Evolutionary conservation across 2,113 vertebrate species (phyloP).

Genomic region (Chamaea fasciata): DNA sequence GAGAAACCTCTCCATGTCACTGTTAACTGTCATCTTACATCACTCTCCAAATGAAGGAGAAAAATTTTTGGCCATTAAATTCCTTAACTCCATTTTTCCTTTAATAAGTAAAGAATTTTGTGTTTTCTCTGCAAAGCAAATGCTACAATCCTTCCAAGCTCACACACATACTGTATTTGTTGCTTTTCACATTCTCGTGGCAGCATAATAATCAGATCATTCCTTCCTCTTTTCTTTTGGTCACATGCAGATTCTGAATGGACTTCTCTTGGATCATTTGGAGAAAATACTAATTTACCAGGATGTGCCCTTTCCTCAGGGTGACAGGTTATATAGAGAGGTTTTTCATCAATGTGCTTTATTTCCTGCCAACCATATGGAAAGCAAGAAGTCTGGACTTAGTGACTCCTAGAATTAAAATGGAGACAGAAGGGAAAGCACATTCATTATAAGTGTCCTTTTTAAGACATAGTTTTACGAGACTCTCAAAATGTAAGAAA

Average conservation of each 20-base stretch:
- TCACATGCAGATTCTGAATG: not conserved
- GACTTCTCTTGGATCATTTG: not conserved
- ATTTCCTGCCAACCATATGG: constrained; percentile 61
- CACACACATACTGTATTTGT: not conserved
- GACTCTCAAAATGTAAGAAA: constrained; percentile 14
- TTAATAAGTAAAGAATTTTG: not conserved
- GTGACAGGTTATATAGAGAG: constrained; percentile 46
- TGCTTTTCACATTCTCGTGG: constrained; percentile 3
- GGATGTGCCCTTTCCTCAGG: constrained; percentile 49
- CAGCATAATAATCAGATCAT: not conserved
- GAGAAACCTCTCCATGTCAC: not conserved
- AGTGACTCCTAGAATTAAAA: constrained; percentile 53
- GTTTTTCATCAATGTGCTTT: constrained; percentile 36
- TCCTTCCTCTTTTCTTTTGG: not conserved
- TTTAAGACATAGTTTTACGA: constrained; percentile 55
- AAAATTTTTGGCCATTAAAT: not conserved
- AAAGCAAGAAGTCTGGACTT: constrained; percentile 48
- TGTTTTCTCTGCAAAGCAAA: not conserved
- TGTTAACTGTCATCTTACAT: not conserved
- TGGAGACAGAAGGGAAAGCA: constrained; percentile 52
- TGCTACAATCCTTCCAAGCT: not conserved
- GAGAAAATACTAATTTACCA: constrained; percentile 48
- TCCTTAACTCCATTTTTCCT: not conserved
- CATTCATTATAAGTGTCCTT: constrained; percentile 42
- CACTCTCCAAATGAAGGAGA: not conserved